These are phyloP conservation scores for Hemitrygon akajei DNA, from an alignment of 2,797 vertebrate genomes.

Conservation along the genomic window DNA sequence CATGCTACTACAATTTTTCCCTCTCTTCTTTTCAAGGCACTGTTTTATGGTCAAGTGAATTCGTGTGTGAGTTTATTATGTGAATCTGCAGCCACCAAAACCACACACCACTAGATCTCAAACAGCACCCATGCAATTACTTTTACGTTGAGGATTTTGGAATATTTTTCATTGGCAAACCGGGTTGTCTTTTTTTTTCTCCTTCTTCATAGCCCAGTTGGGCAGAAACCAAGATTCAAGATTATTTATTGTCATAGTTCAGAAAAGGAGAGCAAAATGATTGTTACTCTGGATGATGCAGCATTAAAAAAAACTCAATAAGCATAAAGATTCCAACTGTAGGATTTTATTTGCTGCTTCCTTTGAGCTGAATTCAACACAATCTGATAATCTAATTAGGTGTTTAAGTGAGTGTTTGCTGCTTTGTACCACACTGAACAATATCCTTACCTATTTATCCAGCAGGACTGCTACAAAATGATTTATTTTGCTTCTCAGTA, in stretches of 20 bases:
- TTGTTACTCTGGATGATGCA: too few species aligned
- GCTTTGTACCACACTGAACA: neutral
- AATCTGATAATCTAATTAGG: neutral
- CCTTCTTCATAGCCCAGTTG: neutral
- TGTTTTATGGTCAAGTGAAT: neutral
- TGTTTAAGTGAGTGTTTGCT: neutral
- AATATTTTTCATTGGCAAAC: neutral
- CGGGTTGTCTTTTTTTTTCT: neutral
- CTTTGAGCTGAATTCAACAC: neutral
- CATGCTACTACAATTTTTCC: neutral
- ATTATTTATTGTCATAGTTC: too few species aligned
- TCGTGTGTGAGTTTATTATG: neutral
- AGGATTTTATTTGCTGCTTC: too few species aligned
- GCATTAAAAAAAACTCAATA: too few species aligned
- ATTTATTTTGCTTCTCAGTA: neutral
- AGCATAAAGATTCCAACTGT: too few species aligned
- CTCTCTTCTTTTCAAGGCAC: neutral
- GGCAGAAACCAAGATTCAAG: too few species aligned
- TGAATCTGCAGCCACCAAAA: neutral
- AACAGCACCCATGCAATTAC: neutral
- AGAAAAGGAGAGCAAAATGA: too few species aligned
- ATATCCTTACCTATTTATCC: neutral
- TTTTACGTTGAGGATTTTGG: neutral
- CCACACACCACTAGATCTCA: neutral
- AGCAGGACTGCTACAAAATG: neutral